Evolutionary conservation across 2,888 invertebrate species (phyloP).

Genomic region (Cotesia congregata): DNA sequence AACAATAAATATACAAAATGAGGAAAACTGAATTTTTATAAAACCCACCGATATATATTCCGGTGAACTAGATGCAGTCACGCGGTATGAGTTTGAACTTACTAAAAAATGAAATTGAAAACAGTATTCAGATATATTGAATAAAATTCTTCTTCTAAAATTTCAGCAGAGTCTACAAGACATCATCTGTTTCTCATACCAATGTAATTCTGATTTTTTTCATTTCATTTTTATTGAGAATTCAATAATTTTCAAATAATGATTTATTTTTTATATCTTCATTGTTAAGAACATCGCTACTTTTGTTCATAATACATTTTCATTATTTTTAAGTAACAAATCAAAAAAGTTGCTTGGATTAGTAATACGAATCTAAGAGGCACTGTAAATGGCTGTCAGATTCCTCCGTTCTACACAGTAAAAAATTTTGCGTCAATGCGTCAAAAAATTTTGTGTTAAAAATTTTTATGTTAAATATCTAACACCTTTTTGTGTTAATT

Average conservation of each 20-base stretch:
- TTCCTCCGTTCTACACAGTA: too few species aligned
- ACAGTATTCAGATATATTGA: constrained; percentile 6
- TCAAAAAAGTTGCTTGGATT: too few species aligned
- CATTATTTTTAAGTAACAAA: too few species aligned
- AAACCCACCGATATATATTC: constrained; percentile 11
- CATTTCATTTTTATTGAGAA: not conserved
- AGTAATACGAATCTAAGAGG: too few species aligned
- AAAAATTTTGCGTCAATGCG: too few species aligned
- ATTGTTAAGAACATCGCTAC: too few species aligned
- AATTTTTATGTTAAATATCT: too few species aligned
- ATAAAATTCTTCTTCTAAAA: not conserved
- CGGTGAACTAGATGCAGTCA: constrained; percentile 2
- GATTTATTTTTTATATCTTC: not conserved
- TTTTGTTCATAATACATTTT: too few species aligned
- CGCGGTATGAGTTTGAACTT: constrained; percentile 1
- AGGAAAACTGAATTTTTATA: constrained; percentile 28
- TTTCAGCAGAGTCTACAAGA: not conserved
- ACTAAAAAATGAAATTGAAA: constrained; percentile 4
- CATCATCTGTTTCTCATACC: not conserved
- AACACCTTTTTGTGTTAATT: too few species aligned
- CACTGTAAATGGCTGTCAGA: too few species aligned
- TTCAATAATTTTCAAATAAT: not conserved
- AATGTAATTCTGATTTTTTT: not conserved
- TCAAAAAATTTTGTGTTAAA: too few species aligned
- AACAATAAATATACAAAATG: constrained; percentile 29